phyloP scores from a whole-genome alignment of 1,140 invertebrate genomes.

The Drosophila tsacasi region DNA sequence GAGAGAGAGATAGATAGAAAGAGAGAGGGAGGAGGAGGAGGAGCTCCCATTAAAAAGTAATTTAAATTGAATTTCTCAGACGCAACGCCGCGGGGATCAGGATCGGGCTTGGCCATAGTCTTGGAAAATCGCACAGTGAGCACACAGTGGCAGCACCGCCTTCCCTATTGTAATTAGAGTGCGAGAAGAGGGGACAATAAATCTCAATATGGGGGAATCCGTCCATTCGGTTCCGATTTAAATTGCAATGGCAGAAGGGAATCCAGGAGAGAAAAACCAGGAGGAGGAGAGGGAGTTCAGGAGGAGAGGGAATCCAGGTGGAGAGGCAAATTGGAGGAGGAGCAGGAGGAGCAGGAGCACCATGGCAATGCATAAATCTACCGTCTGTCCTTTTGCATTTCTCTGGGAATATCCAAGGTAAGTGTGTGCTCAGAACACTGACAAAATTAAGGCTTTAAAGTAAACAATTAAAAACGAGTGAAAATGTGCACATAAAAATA shows the following conservation, averaged over 20 bases:
- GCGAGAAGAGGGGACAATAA: conserved; percentile 49
- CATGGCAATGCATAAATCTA: conserved; percentile 55
- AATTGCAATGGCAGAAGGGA: conserved; percentile 36
- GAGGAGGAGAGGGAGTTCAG: background rate
- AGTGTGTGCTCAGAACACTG: background rate
- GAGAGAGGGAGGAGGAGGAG: background rate
- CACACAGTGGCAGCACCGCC: conserved; percentile 12
- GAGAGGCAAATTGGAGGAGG: too few species aligned
- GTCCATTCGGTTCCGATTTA: conserved; percentile 40
- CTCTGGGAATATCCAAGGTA: conserved; percentile 9
- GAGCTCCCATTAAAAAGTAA: conserved; percentile 69
- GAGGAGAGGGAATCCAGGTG: background rate
- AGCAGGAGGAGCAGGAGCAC: background rate
- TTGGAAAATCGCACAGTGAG: conserved; percentile 4
- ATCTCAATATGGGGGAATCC: conserved; percentile 62
- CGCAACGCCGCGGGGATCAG: conserved; percentile 28
- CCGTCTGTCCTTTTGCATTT: conserved; percentile 15
- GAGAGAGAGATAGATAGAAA: background rate
- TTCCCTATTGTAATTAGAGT: conserved; percentile 77
- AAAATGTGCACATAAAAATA: background rate
- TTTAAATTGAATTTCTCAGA: conserved; percentile 77
- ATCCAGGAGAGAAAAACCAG: background rate
- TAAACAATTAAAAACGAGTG: background rate
- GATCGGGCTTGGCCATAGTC: conserved; percentile 23
- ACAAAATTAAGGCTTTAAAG: background rate